These are phyloP conservation scores for Delphinapterus leucas DNA, from an alignment of 2,113 vertebrate genomes.

Conservation along the genomic window DNA sequence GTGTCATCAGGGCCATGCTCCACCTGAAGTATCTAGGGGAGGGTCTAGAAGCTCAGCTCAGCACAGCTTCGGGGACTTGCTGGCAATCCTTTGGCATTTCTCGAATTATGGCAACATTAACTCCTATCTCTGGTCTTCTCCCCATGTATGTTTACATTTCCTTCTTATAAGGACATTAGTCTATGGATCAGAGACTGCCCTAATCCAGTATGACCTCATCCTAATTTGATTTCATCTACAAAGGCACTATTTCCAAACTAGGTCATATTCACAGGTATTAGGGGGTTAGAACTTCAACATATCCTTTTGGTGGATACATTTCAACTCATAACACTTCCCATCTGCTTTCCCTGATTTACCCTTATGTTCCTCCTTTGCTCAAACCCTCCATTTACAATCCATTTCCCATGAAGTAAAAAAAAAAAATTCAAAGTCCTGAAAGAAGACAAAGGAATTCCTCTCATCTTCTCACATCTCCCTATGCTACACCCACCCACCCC, in stretches of 20 bases:
- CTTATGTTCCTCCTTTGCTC: not conserved
- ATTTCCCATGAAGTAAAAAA: not conserved
- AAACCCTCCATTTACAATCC: not conserved
- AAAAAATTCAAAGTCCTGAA: not conserved
- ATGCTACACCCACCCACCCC: rapidly evolving
- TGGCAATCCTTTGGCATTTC: not conserved
- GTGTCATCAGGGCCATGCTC: not conserved
- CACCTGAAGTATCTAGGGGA: not conserved
- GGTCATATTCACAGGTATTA: not conserved
- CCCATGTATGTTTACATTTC: not conserved
- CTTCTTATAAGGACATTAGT: not conserved
- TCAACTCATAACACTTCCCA: not conserved
- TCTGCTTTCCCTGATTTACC: not conserved
- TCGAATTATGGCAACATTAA: not conserved
- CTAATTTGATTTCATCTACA: not conserved
- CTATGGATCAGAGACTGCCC: not conserved
- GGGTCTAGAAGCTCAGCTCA: not conserved
- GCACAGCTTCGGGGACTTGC: not conserved
- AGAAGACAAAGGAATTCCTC: not conserved
- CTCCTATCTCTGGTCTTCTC: not conserved
- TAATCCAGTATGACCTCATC: not conserved
- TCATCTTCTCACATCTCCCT: not conserved
- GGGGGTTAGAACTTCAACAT: not conserved
- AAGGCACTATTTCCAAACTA: not conserved
- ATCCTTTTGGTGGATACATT: not conserved